These are phyloP conservation scores for Scarus forsteni DNA, from an alignment of 2,797 vertebrate species.

Conservation along the genomic window DNA sequence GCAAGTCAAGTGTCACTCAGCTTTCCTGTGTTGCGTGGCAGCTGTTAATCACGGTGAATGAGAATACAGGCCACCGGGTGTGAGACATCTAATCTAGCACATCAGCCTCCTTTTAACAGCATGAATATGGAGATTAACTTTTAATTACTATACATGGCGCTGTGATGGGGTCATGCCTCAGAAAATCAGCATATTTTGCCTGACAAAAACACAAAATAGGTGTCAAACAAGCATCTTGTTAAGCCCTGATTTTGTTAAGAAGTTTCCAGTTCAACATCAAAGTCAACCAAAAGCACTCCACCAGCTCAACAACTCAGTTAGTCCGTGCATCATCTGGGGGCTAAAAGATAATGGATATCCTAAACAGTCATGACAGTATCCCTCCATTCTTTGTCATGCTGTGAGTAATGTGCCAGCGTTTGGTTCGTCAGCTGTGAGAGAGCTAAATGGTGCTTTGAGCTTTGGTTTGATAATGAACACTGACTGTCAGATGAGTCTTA, in stretches of 20 bases:
- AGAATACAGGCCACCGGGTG: slow-evolving; percentile 66
- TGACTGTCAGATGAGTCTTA: slow-evolving; percentile 51
- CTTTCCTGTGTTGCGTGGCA: slow-evolving; percentile 52
- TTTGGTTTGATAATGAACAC: slow-evolving; percentile 63
- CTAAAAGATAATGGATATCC: slow-evolving; percentile 73
- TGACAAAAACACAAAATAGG: slow-evolving; percentile 6
- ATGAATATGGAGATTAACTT: slow-evolving; percentile 60
- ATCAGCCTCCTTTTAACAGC: slow-evolving; percentile 43
- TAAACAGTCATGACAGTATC: slow-evolving; percentile 72
- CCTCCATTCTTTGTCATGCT: slow-evolving; percentile 59
- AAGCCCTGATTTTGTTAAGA: slow-evolving; percentile 41
- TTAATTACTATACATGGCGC: slow-evolving; percentile 55
- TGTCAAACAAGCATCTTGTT: slow-evolving; percentile 10
- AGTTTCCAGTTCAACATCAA: slow-evolving; percentile 52
- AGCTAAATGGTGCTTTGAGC: slow-evolving; percentile 61
- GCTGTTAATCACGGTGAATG: slow-evolving; percentile 63
- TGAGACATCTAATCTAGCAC: slow-evolving; percentile 63
- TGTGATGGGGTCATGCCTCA: slow-evolving; percentile 23
- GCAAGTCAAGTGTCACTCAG: slow-evolving; percentile 71
- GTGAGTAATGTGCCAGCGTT: slow-evolving; percentile 64
- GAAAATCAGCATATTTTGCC: slow-evolving; percentile 29
- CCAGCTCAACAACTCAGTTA: slow-evolving; percentile 56
- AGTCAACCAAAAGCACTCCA: slow-evolving; percentile 47
- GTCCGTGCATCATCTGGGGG: slow-evolving; percentile 50
- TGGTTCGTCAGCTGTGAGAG: slow-evolving; percentile 55